Base-by-base conservation (phyloP, 1,140 invertebrate species). In the Bombyx mandarina region DNA sequence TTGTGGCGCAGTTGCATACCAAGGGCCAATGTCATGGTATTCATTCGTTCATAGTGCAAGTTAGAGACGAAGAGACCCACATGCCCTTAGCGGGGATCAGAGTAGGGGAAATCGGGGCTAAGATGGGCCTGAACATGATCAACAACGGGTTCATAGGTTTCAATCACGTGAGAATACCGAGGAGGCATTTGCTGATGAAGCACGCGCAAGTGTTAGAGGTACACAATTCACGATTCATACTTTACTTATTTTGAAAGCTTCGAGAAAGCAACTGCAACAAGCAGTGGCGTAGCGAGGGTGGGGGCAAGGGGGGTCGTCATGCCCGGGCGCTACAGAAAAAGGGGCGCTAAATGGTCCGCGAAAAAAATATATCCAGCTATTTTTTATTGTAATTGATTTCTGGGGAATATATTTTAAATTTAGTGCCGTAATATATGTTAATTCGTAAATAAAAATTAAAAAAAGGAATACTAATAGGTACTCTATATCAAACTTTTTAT, bases 131-230 rank as follows among this genome's bases (percentile, higher is more conserved):
- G 89, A 95, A 96, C 75, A 89, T 89, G 0, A 93, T 94, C 5
- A 97, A 99, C 75, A 98, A 99, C 88, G 97, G 97, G 0, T 98
- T 93, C 77, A 86, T 98, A 8, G 93, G 93, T 1, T 94, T 98
- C 52, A 89, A 96, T 45, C 91, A 96, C 66, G 92, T 96, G 2
- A 90, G 95, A 67, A 96, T 99, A 82, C 96, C 97, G 0, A 88
- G 96, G 45, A 90, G 90, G n/a, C 89, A 97, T 56, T 96, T 99
- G 96, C 75, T 99, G 5, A 98, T 98, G 97, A 97, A 95, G 88
- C 94, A 98, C 88, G 93, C 94, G 45, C 91, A 98, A 90, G 95
- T 96, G 71, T 87, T 93, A 44, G 85, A 90, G 81, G 91, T 92
- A 81, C 77, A 43, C 3, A 22, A 10, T 49, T 49, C 47, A 10